These are phyloP conservation scores for Papilio polytes DNA, from an alignment of 1,140 invertebrate genomes.

Conservation along the genomic window DNA sequence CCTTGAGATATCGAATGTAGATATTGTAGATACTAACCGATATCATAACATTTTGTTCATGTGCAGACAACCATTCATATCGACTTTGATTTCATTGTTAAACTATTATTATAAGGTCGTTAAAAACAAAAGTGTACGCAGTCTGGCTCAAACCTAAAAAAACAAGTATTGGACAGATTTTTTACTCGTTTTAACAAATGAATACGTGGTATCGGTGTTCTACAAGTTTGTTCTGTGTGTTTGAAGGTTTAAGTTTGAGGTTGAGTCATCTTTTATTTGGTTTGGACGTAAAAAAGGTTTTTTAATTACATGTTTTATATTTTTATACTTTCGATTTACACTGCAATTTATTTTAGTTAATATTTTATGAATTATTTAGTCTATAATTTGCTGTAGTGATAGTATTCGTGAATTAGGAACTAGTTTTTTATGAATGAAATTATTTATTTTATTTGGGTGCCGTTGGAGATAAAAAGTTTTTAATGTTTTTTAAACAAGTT, in stretches of 20 bases:
- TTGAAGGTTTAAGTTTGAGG: no score
- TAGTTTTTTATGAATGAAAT: neutral
- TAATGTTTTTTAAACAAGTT: neutral
- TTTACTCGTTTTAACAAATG: no score
- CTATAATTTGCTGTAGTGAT: neutral
- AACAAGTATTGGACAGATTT: neutral
- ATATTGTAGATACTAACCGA: neutral
- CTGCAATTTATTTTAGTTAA: no score
- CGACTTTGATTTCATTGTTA: neutral
- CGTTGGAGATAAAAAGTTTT: neutral
- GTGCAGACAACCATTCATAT: neutral
- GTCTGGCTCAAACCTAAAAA: neutral
- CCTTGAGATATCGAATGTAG: constrained; percentile 7
- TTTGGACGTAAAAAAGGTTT: no score
- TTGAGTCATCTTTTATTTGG: no score
- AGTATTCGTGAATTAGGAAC: neutral
- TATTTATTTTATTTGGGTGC: neutral
- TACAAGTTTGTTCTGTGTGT: no score
- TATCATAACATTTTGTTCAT: constrained; percentile 12
- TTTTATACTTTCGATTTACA: no score
- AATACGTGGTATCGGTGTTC: no score
- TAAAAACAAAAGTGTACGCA: neutral
- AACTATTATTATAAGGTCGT: neutral
- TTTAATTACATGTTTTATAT: no score
- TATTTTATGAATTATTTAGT: neutral